phyloP scores from a whole-genome alignment of 2,888 invertebrate species.

The Halocaridina rubra region DNA sequence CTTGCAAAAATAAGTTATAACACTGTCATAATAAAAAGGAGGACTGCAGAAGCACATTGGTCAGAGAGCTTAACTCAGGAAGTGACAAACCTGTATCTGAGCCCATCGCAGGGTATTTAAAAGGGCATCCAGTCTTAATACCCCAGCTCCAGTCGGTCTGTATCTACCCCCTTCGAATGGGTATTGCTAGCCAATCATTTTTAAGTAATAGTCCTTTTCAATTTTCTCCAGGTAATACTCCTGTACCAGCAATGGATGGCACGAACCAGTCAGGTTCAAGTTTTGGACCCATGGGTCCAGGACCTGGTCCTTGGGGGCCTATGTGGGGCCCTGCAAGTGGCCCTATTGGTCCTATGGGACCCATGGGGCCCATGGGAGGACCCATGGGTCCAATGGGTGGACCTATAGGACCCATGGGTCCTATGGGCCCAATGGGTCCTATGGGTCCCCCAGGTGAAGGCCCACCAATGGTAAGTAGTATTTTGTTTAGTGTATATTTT shows the following conservation, averaged over 20 bases:
- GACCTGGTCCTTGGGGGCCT: conserved; percentile 65
- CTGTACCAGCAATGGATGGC: conserved; percentile 26
- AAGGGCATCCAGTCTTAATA: too few relatives aligned
- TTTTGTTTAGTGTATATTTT: too few relatives aligned
- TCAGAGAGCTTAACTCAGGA: too few relatives aligned
- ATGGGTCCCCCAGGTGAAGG: conserved; percentile 61
- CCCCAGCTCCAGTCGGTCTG: too few relatives aligned
- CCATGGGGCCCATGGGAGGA: conserved; percentile 66
- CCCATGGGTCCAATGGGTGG: conserved; percentile 67
- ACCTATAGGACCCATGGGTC: conserved; percentile 67
- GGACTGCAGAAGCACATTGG: too few relatives aligned
- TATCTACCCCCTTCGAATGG: too few relatives aligned
- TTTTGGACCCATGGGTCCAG: conserved; percentile 65
- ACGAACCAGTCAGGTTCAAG: conserved; percentile 48
- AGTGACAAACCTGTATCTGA: too few relatives aligned
- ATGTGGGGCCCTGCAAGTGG: conserved; percentile 65
- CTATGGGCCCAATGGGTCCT: conserved; percentile 66
- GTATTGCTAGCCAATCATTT: too few relatives aligned
- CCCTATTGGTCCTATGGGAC: conserved; percentile 67
- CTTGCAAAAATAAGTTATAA: too few relatives aligned
- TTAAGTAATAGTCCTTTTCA: too few relatives aligned
- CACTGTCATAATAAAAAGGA: too few relatives aligned
- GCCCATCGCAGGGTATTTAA: too few relatives aligned
- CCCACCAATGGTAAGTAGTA: conserved; percentile 60
- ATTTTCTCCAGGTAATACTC: conserved; percentile 33